A percentile compares a stretch with the other conserved stretches of the same genome.
Evolutionary conservation across 2,888 invertebrate species (phyloP).

Genomic region (Alentia gelatinosa): DNA sequence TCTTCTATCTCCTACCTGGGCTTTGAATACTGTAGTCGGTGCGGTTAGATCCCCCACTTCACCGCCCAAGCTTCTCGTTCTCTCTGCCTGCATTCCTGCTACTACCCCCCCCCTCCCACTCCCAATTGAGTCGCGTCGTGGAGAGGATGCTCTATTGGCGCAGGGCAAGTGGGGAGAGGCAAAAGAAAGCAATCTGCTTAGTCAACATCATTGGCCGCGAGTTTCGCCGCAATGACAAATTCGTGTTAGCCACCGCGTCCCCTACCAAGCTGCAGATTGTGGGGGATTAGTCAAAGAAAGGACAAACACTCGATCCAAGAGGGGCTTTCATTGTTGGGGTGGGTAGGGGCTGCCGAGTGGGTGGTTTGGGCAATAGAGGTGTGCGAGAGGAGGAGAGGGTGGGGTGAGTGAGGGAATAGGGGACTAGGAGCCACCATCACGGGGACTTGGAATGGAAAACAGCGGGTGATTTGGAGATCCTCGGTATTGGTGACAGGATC

Average conservation of each 20-base stretch:
- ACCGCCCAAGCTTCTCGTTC: too few relatives aligned
- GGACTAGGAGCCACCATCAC: too few relatives aligned
- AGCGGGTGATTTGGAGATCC: too few relatives aligned
- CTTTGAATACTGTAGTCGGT: not conserved
- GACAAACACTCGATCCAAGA: not conserved
- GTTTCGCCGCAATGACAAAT: constrained; percentile 43
- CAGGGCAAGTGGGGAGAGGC: not conserved
- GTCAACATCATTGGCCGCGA: constrained; percentile 28
- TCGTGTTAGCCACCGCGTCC: constrained; percentile 14
- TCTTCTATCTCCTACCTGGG: not conserved
- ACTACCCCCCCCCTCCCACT: not conserved
- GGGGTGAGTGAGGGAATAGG: not conserved
- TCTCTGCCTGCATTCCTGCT: too few relatives aligned
- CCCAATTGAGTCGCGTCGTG: not conserved
- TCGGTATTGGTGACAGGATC: too few relatives aligned
- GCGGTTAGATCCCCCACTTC: too few relatives aligned
- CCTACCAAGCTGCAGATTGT: not conserved
- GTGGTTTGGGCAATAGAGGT: not conserved
- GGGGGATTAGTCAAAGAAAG: constrained; percentile 37
- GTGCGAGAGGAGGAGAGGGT: not conserved
- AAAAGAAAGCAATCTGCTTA: constrained; percentile 47
- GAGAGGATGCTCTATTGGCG: not conserved
- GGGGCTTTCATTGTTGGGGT: not conserved
- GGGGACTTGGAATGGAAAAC: too few relatives aligned
- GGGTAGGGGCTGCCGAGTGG: not conserved